These are phyloP conservation scores for Setipinna tenuifilis DNA, from an alignment of 2,797 vertebrate genomes.

Conservation along the genomic window DNA sequence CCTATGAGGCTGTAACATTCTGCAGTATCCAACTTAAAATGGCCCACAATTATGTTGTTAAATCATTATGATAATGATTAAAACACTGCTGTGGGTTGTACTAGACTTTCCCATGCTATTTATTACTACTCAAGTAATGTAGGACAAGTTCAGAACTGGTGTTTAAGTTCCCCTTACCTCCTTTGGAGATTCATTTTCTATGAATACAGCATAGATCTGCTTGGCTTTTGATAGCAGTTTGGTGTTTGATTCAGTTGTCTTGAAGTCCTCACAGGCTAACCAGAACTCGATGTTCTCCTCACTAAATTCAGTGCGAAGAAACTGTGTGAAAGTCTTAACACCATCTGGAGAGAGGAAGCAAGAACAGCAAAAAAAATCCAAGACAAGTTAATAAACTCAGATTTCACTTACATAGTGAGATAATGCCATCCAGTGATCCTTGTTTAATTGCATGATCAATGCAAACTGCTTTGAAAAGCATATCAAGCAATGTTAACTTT, in stretches of 20 bases:
- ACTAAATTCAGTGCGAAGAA: slow-evolving; percentile 93
- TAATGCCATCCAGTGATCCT: neutral
- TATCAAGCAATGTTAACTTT: too few relatives aligned
- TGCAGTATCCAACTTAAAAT: neutral
- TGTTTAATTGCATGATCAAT: neutral
- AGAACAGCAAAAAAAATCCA: slow-evolving; percentile 28
- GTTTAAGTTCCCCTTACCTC: slow-evolving; percentile 77
- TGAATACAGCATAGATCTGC: slow-evolving; percentile 87
- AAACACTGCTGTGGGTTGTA: neutral
- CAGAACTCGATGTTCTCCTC: slow-evolving; percentile 99
- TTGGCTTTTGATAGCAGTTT: slow-evolving; percentile 86
- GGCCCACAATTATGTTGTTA: neutral
- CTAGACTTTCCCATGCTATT: neutral
- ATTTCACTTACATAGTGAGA: neutral
- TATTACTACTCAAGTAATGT: neutral
- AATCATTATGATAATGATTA: neutral
- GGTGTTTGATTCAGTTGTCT: slow-evolving; percentile 78
- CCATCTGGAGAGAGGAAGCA: slow-evolving; percentile 73
- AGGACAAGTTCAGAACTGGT: neutral
- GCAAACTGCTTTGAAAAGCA: neutral
- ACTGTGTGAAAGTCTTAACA: slow-evolving; percentile 84
- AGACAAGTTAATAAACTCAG: neutral
- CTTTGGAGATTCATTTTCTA: slow-evolving; percentile 87
- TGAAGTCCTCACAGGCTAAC: slow-evolving; percentile 93
- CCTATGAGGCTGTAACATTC: neutral